Conservation (phyloP, 1,140 invertebrate genomes). For the Lerema accius region DNA sequence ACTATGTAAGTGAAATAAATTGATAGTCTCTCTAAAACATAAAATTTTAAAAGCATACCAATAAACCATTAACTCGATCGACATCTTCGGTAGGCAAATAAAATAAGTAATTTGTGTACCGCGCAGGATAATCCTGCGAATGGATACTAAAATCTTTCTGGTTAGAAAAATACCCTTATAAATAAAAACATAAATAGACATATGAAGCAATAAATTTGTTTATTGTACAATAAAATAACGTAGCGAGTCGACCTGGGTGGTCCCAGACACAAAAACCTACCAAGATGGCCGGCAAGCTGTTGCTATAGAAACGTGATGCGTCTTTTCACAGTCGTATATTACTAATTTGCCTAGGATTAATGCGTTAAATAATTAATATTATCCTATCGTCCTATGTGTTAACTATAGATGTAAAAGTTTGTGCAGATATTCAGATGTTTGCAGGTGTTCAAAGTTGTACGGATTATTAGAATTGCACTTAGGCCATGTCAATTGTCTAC, state of each 20-base stretch:
- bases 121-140: conserved; percentile 46
- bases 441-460: too few species aligned
- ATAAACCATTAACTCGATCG: too few species aligned
- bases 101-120: not conserved
- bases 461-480: too few species aligned
- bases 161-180: conserved; percentile 71
- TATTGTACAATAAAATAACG: conserved; percentile 82
- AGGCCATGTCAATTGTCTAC: too few species aligned
- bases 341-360: not conserved
- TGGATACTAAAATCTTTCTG: conserved; percentile 59
- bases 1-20: too few species aligned
- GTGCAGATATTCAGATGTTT: too few species aligned
- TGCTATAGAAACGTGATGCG: conserved; percentile 56
- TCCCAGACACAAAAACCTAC: conserved; percentile 67
- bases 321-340: not conserved
- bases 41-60: too few species aligned
- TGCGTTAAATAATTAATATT: conserved; percentile 6
- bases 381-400: too few species aligned
- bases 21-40: too few species aligned
- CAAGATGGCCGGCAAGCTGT: conserved; percentile 59
- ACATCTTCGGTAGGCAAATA: not conserved
- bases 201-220: conserved; percentile 81
- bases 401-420: too few species aligned
- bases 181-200: conserved; percentile 80
- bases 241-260: conserved; percentile 74